phyloP scores from a whole-genome alignment of 2,113 vertebrate genomes.

The Pogonocichla stellata region DNA sequence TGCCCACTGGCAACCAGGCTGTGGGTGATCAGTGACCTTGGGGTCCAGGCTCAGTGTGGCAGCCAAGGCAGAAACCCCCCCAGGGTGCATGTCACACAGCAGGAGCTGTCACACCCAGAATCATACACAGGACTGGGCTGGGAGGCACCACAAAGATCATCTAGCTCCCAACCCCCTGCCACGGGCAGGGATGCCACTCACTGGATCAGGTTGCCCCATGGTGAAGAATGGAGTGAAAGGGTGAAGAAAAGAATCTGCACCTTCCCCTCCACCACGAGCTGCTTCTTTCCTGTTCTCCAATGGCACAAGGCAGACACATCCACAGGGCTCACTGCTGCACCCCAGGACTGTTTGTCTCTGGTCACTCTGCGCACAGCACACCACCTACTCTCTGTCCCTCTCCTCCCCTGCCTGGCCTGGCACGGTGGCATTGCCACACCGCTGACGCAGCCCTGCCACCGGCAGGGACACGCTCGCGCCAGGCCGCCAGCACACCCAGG shows the following conservation, averaged over 20 bases:
- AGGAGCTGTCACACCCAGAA: neutral
- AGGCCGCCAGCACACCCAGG: accelerated
- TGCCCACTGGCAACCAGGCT: neutral
- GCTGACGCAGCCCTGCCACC: accelerated
- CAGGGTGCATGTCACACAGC: neutral
- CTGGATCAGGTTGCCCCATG: neutral
- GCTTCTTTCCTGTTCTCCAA: neutral
- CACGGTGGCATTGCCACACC: accelerated
- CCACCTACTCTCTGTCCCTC: neutral
- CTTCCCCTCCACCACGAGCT: neutral
- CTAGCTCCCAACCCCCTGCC: neutral
- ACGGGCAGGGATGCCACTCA: neutral
- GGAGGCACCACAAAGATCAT: neutral
- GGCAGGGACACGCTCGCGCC: accelerated
- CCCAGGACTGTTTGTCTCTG: neutral
- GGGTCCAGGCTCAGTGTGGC: neutral
- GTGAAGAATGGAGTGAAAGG: neutral
- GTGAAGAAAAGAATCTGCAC: neutral
- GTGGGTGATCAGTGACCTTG: neutral
- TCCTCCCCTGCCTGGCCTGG: neutral
- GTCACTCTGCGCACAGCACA: neutral
- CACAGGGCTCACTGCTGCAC: neutral
- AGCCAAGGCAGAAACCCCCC: neutral
- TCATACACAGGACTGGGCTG: neutral
- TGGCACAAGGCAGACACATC: neutral